Conservation (phyloP, 2,113 vertebrate genomes). For the Cyrtonyx montezumae region DNA sequence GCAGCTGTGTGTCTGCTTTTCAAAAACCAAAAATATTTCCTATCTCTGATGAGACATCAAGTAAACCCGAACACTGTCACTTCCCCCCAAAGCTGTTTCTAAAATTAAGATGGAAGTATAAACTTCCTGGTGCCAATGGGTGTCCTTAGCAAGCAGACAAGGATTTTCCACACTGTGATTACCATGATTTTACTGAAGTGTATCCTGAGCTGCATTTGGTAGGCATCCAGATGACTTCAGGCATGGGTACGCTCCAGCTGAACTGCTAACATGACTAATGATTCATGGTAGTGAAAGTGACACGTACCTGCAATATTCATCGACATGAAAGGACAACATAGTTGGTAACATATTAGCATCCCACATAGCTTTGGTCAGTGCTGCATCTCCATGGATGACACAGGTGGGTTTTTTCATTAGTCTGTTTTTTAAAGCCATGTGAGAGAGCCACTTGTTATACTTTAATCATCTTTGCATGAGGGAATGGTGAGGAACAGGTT, state of each 20-base stretch:
- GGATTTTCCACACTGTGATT: background rate
- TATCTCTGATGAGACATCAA: background rate
- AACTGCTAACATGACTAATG: background rate
- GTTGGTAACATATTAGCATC: background rate
- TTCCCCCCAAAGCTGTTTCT: background rate
- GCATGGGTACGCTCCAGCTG: background rate
- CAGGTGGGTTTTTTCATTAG: background rate
- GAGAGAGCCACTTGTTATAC: background rate
- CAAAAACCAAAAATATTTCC: background rate
- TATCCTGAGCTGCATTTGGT: background rate
- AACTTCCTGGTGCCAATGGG: fast-evolving
- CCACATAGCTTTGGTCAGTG: background rate
- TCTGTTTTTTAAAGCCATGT: background rate
- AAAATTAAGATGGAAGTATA: background rate
- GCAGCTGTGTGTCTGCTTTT: background rate
- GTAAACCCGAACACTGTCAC: background rate
- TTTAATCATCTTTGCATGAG: slow-evolving; percentile 2
- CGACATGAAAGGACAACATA: background rate
- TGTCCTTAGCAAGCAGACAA: fast-evolving
- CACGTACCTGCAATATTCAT: background rate
- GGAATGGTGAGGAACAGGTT: background rate
- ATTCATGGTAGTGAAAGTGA: background rate
- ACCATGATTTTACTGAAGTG: background rate
- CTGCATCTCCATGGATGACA: background rate
- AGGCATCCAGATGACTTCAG: background rate